Conservation (phyloP, 2,113 vertebrate species). For the Albula goreensis region DNA sequence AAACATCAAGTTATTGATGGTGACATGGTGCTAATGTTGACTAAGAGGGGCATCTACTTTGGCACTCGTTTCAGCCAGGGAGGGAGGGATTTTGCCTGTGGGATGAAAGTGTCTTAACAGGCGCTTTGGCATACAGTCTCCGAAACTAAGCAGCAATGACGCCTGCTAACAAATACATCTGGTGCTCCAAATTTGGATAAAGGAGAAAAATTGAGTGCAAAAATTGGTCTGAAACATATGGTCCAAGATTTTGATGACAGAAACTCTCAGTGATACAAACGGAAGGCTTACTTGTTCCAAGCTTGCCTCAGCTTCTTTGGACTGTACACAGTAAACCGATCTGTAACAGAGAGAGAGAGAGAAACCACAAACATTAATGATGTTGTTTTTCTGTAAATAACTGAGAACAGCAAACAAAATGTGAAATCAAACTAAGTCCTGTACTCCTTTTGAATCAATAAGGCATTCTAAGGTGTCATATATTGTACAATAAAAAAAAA, state of each 20-base stretch:
- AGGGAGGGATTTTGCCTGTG: too few species aligned
- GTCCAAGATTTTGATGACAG: background rate
- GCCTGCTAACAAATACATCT: background rate
- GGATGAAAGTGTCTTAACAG: too few species aligned
- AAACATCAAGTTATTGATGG: too few species aligned
- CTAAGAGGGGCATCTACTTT: too few species aligned
- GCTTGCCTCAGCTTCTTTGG: conserved; percentile 82
- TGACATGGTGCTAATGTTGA: too few species aligned
- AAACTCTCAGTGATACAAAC: background rate
- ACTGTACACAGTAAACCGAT: conserved; percentile 77
- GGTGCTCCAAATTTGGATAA: background rate
- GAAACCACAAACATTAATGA: background rate
- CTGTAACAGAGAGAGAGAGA: conserved; percentile 62
- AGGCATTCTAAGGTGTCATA: too few species aligned
- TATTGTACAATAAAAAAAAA: background rate
- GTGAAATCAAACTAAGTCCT: background rate
- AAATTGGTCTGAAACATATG: background rate
- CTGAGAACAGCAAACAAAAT: background rate
- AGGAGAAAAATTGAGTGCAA: too few species aligned
- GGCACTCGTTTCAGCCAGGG: too few species aligned
- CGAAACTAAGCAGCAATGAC: background rate
- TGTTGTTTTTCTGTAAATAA: background rate
- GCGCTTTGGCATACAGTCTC: too few species aligned
- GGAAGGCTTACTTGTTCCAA: conserved; percentile 81
- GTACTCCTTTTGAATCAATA: background rate